Evolutionary conservation across 64 coral and sea anemone genomes (phyloP).

Genomic region (Montipora cactus): DNA sequence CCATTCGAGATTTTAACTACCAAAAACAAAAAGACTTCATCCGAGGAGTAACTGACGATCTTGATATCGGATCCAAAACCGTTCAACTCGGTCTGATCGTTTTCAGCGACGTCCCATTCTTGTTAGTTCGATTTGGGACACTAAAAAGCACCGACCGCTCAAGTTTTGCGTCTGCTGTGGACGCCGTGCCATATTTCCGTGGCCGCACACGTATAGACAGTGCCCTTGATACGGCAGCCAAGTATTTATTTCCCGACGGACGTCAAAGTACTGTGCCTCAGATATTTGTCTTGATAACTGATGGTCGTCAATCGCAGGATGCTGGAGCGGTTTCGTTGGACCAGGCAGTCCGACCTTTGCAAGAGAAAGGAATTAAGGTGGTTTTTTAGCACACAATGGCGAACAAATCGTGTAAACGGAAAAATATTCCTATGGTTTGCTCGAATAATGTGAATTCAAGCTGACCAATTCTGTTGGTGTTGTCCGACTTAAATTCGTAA

Average conservation of each 20-base stretch:
- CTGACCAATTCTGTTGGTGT: no score
- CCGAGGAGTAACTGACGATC: slow-evolving; percentile 15
- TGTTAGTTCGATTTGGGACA: slow-evolving; percentile 57
- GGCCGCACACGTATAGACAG: slow-evolving; percentile 65
- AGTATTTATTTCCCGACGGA: slow-evolving; percentile 29
- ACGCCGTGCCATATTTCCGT: slow-evolving; percentile 37
- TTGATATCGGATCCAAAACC: slow-evolving; percentile 11
- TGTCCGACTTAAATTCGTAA: no score
- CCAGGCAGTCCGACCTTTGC: slow-evolving; percentile 54
- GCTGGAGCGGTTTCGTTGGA: slow-evolving; percentile 31
- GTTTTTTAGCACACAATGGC: not conserved
- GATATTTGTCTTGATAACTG: slow-evolving; percentile 65
- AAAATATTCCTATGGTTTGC: no score
- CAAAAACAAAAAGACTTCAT: slow-evolving; percentile 59
- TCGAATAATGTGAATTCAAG: no score
- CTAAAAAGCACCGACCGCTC: slow-evolving; percentile 24
- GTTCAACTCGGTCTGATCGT: slow-evolving; percentile 59
- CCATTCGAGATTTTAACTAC: slow-evolving; percentile 53
- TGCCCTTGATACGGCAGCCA: slow-evolving; percentile 26
- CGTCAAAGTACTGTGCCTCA: slow-evolving; percentile 28
- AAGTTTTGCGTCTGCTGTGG: slow-evolving; percentile 54
- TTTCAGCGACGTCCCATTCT: slow-evolving; percentile 55
- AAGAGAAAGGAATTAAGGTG: slow-evolving; percentile 25
- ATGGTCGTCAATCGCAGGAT: slow-evolving; percentile 70
- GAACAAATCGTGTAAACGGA: no score